A percentile compares a stretch with the other conserved stretches of the same genome.
Evolutionary conservation across 2,797 vertebrate species (phyloP).

Genomic region (Champsocephalus esox): DNA sequence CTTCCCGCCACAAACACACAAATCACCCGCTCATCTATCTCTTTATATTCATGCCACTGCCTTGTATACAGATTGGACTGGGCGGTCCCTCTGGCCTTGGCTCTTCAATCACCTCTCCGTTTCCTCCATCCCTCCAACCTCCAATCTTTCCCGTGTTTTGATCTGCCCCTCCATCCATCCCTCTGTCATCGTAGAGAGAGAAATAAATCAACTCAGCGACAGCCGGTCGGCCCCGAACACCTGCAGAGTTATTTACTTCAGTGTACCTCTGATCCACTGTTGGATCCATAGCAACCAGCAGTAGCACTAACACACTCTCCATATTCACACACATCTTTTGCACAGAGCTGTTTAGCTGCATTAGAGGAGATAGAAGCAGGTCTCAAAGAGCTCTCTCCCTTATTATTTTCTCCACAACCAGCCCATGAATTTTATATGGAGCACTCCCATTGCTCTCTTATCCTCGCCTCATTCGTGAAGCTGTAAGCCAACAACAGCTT

Average conservation of each 20-base stretch:
- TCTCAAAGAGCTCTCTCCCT: slow-evolving; percentile 50
- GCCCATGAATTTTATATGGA: slow-evolving; percentile 63
- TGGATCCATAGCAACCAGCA: slow-evolving; percentile 27
- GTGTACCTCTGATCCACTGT: slow-evolving; percentile 36
- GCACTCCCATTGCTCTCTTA: slow-evolving; percentile 43
- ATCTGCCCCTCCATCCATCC: slow-evolving; percentile 45
- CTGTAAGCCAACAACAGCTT: slow-evolving; percentile 34
- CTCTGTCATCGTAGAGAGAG: slow-evolving; percentile 36
- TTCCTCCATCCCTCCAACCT: slow-evolving; percentile 32
- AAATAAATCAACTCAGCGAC: slow-evolving; percentile 66
- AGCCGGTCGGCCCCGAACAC: slow-evolving; percentile 41
- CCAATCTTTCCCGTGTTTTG: slow-evolving; percentile 40
- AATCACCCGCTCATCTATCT: slow-evolving; percentile 41
- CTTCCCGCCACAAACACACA: slow-evolving; percentile 35
- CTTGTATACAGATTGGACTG: slow-evolving; percentile 54
- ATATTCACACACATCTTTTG: slow-evolving; percentile 17
- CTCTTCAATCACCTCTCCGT: slow-evolving; percentile 63
- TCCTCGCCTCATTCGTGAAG: slow-evolving; percentile 37
- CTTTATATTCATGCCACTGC: slow-evolving; percentile 37
- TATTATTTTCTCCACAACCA: slow-evolving; percentile 65
- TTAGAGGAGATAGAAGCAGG: slow-evolving; percentile 44
- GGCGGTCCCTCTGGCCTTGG: slow-evolving; percentile 53
- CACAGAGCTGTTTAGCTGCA: slow-evolving; percentile 37
- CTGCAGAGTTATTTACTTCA: slow-evolving; percentile 60
- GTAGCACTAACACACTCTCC: slow-evolving; percentile 28